phyloP scores from a whole-genome alignment of 2,113 vertebrate species.

The Bothrops jararaca region DNA sequence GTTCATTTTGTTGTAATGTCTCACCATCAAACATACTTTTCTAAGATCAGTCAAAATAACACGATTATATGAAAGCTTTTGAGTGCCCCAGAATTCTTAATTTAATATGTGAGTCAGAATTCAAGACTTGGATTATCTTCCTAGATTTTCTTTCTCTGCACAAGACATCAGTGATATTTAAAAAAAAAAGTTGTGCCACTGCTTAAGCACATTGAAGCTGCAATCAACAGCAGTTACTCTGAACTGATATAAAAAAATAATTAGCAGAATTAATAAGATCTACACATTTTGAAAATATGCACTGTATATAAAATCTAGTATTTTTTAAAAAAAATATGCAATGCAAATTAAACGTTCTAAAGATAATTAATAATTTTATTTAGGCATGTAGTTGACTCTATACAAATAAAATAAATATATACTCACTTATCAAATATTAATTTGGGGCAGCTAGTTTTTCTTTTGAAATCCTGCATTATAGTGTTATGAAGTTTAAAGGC shows the following conservation, averaged over 20 bases:
- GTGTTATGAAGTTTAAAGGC: constrained; percentile 16
- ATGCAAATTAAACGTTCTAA: constrained; percentile 7
- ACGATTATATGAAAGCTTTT: not conserved
- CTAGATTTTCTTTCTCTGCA: not conserved
- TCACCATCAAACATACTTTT: not conserved
- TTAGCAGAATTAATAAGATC: not conserved
- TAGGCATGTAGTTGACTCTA: constrained; percentile 4
- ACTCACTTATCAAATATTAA: constrained; percentile 20
- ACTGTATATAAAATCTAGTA: not conserved
- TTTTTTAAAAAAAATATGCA: not conserved
- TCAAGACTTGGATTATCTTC: not conserved
- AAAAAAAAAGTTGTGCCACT: not conserved
- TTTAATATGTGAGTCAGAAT: not conserved
- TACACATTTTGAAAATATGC: not conserved
- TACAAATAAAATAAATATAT: constrained; percentile 26
- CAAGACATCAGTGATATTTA: not conserved
- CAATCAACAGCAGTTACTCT: not conserved
- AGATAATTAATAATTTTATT: constrained; percentile 20
- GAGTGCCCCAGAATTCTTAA: not conserved
- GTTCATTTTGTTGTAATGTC: not conserved
- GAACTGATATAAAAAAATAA: constrained; percentile 3
- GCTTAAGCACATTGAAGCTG: not conserved
- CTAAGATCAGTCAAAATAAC: not conserved
- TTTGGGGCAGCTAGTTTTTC: constrained; percentile 6
- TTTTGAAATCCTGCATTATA: not conserved